Evolutionary conservation across 2,888 invertebrate species (phyloP).

Genomic region (Epinotia brunnichana): DNA sequence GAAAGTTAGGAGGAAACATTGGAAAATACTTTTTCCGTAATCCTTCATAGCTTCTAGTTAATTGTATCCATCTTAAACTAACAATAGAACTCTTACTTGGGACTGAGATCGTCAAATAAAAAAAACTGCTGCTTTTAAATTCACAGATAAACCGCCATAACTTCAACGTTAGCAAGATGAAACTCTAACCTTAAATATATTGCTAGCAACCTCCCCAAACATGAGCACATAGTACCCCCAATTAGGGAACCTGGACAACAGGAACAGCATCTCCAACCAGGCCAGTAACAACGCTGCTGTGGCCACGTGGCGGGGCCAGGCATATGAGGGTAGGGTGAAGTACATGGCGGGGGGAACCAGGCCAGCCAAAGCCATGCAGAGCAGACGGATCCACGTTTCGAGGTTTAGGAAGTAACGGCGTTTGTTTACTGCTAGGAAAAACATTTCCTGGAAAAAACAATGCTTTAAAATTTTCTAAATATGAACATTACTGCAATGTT

Average conservation of each 20-base stretch:
- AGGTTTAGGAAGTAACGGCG: conserved; percentile 78
- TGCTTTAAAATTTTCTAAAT: not conserved
- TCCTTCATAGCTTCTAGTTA: too few relatives aligned
- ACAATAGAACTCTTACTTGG: too few relatives aligned
- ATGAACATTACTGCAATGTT: too few relatives aligned
- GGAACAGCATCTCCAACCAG: conserved; percentile 84
- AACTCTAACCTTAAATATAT: conserved; percentile 78
- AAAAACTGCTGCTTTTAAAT: too few relatives aligned
- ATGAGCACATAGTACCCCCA: conserved; percentile 85
- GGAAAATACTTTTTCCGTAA: too few relatives aligned
- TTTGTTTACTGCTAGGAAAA: conserved; percentile 79
- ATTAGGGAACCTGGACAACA: conserved; percentile 82
- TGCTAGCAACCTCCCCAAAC: conserved; percentile 84
- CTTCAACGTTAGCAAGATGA: not conserved
- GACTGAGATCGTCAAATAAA: too few relatives aligned
- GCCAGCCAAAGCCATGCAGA: conserved; percentile 72
- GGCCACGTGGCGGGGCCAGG: conserved; percentile 79
- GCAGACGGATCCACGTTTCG: conserved; percentile 83
- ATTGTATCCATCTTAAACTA: too few relatives aligned
- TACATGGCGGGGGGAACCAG: conserved; percentile 70
- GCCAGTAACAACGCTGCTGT: conserved; percentile 80
- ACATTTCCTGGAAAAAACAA: conserved; percentile 71
- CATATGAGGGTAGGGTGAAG: conserved; percentile 53
- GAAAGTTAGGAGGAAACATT: too few relatives aligned
- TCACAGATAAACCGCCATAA: too few relatives aligned